phyloP scores from a whole-genome alignment of 2,113 vertebrate genomes.

The Ptyas mucosa region DNA sequence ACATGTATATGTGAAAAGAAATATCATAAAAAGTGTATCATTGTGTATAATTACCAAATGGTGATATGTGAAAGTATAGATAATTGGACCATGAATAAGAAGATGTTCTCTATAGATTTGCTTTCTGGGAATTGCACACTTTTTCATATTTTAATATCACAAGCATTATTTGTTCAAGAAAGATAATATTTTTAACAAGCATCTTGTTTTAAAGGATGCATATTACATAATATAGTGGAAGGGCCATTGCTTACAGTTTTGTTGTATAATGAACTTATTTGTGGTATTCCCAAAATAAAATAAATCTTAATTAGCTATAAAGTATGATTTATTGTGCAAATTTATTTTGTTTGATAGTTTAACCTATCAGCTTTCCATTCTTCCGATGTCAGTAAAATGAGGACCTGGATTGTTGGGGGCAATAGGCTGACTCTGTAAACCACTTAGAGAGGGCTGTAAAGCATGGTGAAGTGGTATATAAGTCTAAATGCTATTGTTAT shows the following conservation, averaged over 20 bases:
- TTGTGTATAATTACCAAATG: background rate
- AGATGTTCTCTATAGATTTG: background rate
- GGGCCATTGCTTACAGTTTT: background rate
- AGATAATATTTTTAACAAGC: background rate
- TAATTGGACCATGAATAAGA: background rate
- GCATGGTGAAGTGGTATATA: too few species aligned
- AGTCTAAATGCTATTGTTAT: too few species aligned
- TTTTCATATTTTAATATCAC: background rate
- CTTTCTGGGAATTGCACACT: background rate
- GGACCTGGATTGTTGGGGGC: too few species aligned
- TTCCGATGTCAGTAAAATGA: too few species aligned
- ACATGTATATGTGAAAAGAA: background rate
- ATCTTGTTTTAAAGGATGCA: background rate
- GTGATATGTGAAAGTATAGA: background rate
- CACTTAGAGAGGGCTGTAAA: too few species aligned
- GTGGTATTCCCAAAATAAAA: background rate
- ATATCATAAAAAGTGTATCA: background rate
- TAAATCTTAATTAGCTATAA: background rate
- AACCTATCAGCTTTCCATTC: conserved; percentile 3
- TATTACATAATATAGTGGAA: background rate
- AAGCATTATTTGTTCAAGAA: background rate
- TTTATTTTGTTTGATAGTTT: conserved; percentile 18
- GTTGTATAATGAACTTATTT: background rate
- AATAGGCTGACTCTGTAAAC: too few species aligned
- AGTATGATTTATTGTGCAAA: background rate